Percentiles rank a stretch among this genome's conserved stretches.
phyloP scores from a whole-genome alignment of 2,888 invertebrate species.

The Drosophila neutralis region DNA sequence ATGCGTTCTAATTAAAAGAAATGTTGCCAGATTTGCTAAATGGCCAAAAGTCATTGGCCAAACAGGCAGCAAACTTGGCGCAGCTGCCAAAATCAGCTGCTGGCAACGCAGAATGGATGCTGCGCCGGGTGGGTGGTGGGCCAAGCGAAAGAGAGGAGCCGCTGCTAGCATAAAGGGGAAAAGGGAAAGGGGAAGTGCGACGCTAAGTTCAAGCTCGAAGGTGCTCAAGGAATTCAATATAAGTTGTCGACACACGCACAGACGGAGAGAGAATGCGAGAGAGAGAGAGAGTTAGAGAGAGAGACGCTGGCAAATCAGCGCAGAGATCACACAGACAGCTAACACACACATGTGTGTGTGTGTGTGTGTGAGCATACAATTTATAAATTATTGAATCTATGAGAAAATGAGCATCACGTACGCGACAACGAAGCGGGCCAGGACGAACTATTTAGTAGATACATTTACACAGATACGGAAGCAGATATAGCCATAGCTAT shows the following conservation, averaged over 20 bases:
- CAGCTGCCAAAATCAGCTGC: conserved; percentile 6
- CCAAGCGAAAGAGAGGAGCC: background rate
- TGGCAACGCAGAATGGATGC: background rate
- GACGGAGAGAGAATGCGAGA: conserved; percentile 15
- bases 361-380: conserved; percentile 64
- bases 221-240: conserved; percentile 68
- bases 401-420: conserved; percentile 80
- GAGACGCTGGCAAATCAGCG: conserved; percentile 60
- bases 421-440: conserved; percentile 39
- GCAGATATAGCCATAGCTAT: conserved; percentile 25
- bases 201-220: conserved; percentile 26
- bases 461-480: conserved; percentile 18
- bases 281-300: conserved; percentile 11
- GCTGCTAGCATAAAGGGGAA: background rate
- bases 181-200: background rate
- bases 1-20: conserved; percentile 8
- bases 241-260: conserved; percentile 52
- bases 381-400: conserved; percentile 80
- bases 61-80: background rate
- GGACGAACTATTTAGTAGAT: conserved; percentile 55
- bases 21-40: conserved; percentile 17
- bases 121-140: background rate
- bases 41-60: conserved; percentile 11
- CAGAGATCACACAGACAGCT: conserved; percentile 59
- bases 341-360: conserved; percentile 4